Conservation (phyloP, 2,888 invertebrate genomes). For the Epistrophe grossulariae region DNA sequence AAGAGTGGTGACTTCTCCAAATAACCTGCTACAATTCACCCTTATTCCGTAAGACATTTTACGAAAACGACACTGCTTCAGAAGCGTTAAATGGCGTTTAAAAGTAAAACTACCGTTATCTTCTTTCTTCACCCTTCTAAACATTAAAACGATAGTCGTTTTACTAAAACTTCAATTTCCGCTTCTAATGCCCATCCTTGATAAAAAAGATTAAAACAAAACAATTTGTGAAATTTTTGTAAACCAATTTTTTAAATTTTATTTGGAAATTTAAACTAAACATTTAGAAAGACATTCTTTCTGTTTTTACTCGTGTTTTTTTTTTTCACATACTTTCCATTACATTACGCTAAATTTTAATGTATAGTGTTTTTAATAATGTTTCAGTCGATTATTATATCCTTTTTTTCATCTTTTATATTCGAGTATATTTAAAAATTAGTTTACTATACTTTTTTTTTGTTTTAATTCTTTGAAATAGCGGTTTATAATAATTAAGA, state of each 20-base stretch:
- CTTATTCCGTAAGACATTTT: too few species aligned
- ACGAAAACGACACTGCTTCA: too few species aligned
- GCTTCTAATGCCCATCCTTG: too few species aligned
- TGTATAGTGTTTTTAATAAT: conserved; percentile 67
- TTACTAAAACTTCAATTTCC: too few species aligned
- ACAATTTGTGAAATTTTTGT: conserved; percentile 57
- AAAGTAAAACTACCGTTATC: too few species aligned
- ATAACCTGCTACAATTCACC: too few species aligned
- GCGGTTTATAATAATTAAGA: conserved; percentile 58
- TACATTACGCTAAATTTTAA: conserved; percentile 68
- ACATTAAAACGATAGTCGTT: too few species aligned
- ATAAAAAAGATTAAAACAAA: not conserved
- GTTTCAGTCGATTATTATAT: conserved; percentile 73
- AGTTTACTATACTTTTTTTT: conserved; percentile 54
- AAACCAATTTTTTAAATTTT: conserved; percentile 69
- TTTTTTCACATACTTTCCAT: conserved; percentile 37
- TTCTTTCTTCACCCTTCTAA: too few species aligned
- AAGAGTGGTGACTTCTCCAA: too few species aligned
- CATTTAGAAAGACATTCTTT: conserved; percentile 59
- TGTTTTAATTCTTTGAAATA: conserved; percentile 50
- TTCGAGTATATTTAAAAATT: conserved; percentile 70
- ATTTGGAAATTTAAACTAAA: conserved; percentile 73
- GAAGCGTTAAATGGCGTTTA: too few species aligned
- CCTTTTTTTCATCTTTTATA: conserved; percentile 43
- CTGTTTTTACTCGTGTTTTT: conserved; percentile 35